These are phyloP conservation scores for Pteropus rufus DNA, from an alignment of 2,797 vertebrate genomes.

Conservation along the genomic window DNA sequence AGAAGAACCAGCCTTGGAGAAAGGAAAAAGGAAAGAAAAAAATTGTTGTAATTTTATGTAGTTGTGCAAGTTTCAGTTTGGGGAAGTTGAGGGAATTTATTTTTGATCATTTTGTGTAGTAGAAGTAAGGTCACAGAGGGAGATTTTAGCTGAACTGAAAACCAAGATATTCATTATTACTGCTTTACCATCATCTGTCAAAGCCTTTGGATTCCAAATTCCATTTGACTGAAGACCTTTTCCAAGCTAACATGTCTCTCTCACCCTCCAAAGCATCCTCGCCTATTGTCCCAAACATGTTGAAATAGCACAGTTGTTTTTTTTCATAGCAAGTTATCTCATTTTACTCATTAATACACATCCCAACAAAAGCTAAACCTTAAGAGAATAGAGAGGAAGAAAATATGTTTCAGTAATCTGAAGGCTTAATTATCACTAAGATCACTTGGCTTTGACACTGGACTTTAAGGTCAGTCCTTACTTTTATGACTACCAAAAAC, in stretches of 20 bases:
- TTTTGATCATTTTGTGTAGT: not conserved
- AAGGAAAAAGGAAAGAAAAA: not conserved
- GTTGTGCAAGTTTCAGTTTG: not conserved
- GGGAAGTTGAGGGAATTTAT: not conserved
- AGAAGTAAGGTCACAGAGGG: not conserved
- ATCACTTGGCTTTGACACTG: not conserved
- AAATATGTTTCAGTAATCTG: not conserved
- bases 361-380: not conserved
- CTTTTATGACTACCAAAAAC: not conserved
- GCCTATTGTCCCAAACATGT: not conserved
- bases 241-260: not conserved
- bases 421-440: not conserved
- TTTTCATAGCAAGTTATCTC: not conserved
- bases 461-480: not conserved
- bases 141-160: not conserved
- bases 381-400: not conserved
- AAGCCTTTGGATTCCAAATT: not conserved
- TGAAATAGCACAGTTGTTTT: not conserved
- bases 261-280: not conserved
- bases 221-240: not conserved
- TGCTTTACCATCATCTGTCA: not conserved
- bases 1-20: not conserved
- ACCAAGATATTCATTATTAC: not conserved
- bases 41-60: not conserved
- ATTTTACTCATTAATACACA: not conserved